Evolutionary conservation across 2,797 vertebrate genomes (phyloP), one percentile per base, ranked within the genome.

Genomic region (Scomberomorus guttatus): DNA sequence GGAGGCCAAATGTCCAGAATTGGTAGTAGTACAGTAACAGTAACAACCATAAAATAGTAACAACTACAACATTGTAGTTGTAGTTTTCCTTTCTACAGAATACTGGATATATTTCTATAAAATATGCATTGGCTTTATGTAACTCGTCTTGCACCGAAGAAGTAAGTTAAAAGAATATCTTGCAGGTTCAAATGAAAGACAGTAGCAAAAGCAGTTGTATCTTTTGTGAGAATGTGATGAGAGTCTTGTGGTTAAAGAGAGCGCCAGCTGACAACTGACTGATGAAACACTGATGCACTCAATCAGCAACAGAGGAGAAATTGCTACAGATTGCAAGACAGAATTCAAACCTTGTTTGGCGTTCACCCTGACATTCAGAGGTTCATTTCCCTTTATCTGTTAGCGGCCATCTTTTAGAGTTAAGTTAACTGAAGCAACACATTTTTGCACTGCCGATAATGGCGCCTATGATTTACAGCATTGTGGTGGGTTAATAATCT

Each of bases 271-370:
- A 1, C 1, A 13, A 59, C 27, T 18, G 37, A 34, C 13, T 79
- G 66, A 75, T 73, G 65, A 87, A 72, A 74, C n/a, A 11, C 54
- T 37, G 64, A 55, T 5, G 25, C 17, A 58, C 17, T 58, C 18
- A 2, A 42, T 64, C 59, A 32, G 29, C 69, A 32, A 64, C 52
- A 66, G 44, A 65, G 37, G n/a, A 29, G 65, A 58, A 27, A 27
- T 12, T 17, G 27, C 22, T 57, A 0, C 0, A 11, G 59, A 27
- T 54, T 61, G 24, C 20, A 5, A 66, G 25, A 72, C 10, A 5
- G 10, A 44, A 60, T 50, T 55, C 27, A 62, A 54, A n/a, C 6
- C 3, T 48, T 32, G 29, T 32, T 32, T 32, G 29, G 6, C 29
- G 29, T 32, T 5, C 29, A 32, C 29, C 1, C 29, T 32, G 29